Evolutionary conservation across 2,797 vertebrate species (phyloP), one percentile per base, ranked within the genome.

Genomic region (Zenarchopterus dispar): DNA sequence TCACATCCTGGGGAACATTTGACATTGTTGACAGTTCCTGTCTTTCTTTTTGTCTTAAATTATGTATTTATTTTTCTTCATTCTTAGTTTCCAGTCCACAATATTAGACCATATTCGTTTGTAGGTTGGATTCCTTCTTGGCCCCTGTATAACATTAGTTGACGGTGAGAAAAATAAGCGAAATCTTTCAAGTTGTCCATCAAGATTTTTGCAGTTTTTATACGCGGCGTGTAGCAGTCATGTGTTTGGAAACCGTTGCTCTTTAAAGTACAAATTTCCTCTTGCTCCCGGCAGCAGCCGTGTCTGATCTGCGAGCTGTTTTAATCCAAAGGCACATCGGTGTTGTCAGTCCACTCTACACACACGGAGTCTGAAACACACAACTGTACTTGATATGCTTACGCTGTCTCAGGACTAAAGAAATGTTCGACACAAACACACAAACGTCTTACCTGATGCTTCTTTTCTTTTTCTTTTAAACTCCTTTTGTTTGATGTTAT

Each of bases 381-480:
- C 71, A 62, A 51, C 70, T 51, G 56, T 67, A 80, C 74, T 73
- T 43, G 66, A 62, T 60, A 69, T 51, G 45, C 74, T 62, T 68
- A 84, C 82, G 83, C 84, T 63, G 80, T 89, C 87, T 91, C 89
- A 91, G 90, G 90, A 91, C 81, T 76, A 13, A 69, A 71, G 41
- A 19, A 73, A 72, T 73, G 70, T 50, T 72, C 59, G 41, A 51
- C 59, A 53, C 45, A 58, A 36, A 59, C 43, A 54, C 48, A 71
- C 26, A 24, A 39, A 39, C 13, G 3, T 74, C 39, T 73, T 62
- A 70, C 45, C 56, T 52, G 70, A 72, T 62, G 73, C 67, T 10
- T 10, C 9, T 36, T 36, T 36, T 36, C 13, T 36, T 2, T 36
- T 36, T 10, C 4, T 36, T 10, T 61, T 49, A 70, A 76, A 51